Evolutionary conservation across 2,888 invertebrate species (phyloP), one percentile per base, ranked within the genome.

Genomic region (Papilio demoleus): DNA sequence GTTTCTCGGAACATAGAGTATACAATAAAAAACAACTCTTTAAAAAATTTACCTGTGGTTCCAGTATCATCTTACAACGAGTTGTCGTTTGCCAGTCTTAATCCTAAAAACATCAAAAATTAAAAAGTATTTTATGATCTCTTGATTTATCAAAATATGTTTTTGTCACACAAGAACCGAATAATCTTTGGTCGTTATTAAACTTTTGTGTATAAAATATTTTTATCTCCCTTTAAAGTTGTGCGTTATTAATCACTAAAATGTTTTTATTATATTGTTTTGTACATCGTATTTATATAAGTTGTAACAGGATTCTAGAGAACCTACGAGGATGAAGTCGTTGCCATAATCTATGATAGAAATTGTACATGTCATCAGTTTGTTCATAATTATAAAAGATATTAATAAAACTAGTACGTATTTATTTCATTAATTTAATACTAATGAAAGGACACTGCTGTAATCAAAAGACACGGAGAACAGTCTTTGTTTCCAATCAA

Each of bases 1-100:
- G n/a, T n/a, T n/a, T n/a, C n/a, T n/a, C n/a, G n/a, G n/a, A n/a
- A n/a, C n/a, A n/a, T n/a, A n/a, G n/a, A n/a, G n/a, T n/a, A n/a
- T n/a, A n/a, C 31, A 31, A 31, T 31, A 31, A 31, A 31, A 31
- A 31, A 31, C 3, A 4, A 31, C 6, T 31, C 3, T 31, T 31
- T 31, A n/a, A n/a, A n/a, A n/a, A n/a, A n/a, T 76, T 77, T 72
- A 81, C 81, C 74, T 79, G 71, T 11, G 78, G 70, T 31, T 77
- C 72, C 65, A 78, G 73, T 70, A 81, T 79, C 81, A 81, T 81
- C 59, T 71, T 75, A 68, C 47, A 69, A 4, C 3, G 8, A 12
- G 36, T 34, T 31, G 9, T 38, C 42, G 11, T n/a, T 70, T 9
- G 11, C 8, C 42, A 11, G 22, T 31, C 9, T 34, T 14, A 59